A percentile compares a stretch with the other conserved stretches of the same genome.
Conservation (phyloP, 2,797 vertebrate genomes). For the Kryptolebias ocellatus region DNA sequence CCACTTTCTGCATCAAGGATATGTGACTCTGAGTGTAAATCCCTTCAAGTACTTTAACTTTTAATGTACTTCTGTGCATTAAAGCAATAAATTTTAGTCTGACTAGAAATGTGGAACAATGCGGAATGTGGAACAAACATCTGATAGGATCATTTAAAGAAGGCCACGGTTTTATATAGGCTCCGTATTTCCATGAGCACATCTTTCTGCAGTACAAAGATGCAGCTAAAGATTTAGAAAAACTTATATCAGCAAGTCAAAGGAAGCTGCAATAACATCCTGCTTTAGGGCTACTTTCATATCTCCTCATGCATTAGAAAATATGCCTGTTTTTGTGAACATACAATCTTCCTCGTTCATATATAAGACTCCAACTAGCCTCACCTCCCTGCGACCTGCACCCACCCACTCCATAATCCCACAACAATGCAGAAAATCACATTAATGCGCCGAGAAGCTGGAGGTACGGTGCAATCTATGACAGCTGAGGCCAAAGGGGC, state of each 20-base stretch:
- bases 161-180: background rate
- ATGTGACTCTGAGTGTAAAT: background rate
- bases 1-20: background rate
- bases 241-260: background rate
- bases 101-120: background rate
- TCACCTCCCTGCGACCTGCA: constrained; percentile 29
- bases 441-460: constrained; percentile 57
- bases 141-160: too few relatives aligned
- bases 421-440: constrained; percentile 67
- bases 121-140: background rate
- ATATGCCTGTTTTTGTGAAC: constrained; percentile 11
- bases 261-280: background rate
- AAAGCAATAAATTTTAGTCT: background rate
- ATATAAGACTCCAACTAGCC: constrained; percentile 28
- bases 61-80: background rate
- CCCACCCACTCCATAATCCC: constrained; percentile 61
- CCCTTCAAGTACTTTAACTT: background rate
- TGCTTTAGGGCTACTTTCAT: constrained; percentile 6
- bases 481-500: constrained; percentile 53
- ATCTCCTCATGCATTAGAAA: constrained; percentile 12
- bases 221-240: background rate
- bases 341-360: constrained; percentile 44
- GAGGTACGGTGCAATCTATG: constrained; percentile 58
- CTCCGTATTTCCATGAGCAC: too few relatives aligned
- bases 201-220: background rate